Evolutionary conservation across 2,797 vertebrate species (phyloP).

Genomic region (Girardinus metallicus): DNA sequence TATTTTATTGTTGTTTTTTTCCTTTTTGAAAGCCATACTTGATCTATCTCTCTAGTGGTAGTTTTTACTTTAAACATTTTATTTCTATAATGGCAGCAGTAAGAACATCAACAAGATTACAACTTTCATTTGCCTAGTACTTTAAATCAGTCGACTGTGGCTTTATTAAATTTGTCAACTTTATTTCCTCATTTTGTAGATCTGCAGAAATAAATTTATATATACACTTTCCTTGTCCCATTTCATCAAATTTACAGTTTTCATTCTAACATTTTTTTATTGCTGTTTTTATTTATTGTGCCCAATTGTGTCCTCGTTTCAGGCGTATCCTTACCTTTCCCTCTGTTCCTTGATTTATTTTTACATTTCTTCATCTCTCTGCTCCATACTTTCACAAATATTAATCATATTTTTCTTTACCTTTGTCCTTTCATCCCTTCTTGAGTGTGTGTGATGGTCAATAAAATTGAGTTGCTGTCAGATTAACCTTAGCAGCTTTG

Average conservation of each 20-base stretch:
- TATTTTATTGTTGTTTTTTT: not conserved
- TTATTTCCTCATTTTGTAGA: not conserved
- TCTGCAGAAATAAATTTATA: not conserved
- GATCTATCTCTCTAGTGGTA: not conserved
- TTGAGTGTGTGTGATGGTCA: not conserved
- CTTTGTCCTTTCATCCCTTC: not conserved
- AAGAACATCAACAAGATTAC: not conserved
- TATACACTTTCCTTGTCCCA: not conserved
- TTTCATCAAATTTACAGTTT: not conserved
- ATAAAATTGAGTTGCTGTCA: not conserved
- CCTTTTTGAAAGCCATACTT: not conserved
- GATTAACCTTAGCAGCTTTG: not conserved
- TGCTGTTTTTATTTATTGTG: not conserved
- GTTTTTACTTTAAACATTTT: constrained; percentile 19
- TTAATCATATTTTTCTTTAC: not conserved
- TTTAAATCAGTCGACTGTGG: not conserved
- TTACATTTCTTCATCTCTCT: not conserved
- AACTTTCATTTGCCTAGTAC: constrained; percentile 8
- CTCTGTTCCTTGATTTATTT: not conserved
- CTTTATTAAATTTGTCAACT: not conserved
- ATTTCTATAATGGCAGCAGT: constrained; percentile 27
- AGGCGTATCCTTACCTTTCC: not conserved
- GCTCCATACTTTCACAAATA: not conserved
- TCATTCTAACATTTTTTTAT: not conserved
- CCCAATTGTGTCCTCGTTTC: not conserved